Evolutionary conservation across 23 tunicate genomes (phyloP).

Genomic region (Corella eumyota): DNA sequence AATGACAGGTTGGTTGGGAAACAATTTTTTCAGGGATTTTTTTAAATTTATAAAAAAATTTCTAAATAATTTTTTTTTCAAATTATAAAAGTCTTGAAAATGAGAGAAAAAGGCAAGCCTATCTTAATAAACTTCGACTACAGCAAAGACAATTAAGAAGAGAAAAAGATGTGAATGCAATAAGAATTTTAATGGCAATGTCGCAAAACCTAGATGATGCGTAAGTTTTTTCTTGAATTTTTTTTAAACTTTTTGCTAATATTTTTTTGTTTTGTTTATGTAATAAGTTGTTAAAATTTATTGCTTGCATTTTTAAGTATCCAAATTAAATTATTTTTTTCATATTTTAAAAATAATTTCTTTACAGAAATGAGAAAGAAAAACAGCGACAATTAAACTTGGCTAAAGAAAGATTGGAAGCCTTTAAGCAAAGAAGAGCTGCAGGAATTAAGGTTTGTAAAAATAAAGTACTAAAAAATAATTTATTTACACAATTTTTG

Average conservation of each 20-base stretch:
- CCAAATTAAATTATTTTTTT: not conserved
- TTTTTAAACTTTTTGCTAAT: not conserved
- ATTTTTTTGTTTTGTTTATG: not conserved
- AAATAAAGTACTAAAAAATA: too few relatives aligned
- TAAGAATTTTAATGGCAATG: constrained; percentile 37
- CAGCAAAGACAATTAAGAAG: constrained; percentile 44
- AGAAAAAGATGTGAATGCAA: constrained; percentile 44
- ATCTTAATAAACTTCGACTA: constrained; percentile 50
- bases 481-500: too few relatives aligned
- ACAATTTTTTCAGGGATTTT: not conserved
- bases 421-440: constrained; percentile 13
- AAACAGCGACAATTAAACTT: constrained; percentile 41
- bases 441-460: not conserved
- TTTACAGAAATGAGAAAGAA: constrained; percentile 50
- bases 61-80: too few relatives aligned
- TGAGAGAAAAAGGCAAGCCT: constrained; percentile 39
- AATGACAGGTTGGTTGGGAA: constrained; percentile 34
- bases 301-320: too few relatives aligned
- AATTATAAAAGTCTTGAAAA: constrained; percentile 36
- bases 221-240: constrained; percentile 18
- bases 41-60: too few relatives aligned
- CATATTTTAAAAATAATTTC: not conserved
- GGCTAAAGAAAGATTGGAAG: constrained; percentile 56
- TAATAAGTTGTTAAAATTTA: not conserved
- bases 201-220: constrained; percentile 37